These are phyloP conservation scores for Helicorthomorpha holstii DNA, from an alignment of 1,140 invertebrate genomes.

Conservation along the genomic window DNA sequence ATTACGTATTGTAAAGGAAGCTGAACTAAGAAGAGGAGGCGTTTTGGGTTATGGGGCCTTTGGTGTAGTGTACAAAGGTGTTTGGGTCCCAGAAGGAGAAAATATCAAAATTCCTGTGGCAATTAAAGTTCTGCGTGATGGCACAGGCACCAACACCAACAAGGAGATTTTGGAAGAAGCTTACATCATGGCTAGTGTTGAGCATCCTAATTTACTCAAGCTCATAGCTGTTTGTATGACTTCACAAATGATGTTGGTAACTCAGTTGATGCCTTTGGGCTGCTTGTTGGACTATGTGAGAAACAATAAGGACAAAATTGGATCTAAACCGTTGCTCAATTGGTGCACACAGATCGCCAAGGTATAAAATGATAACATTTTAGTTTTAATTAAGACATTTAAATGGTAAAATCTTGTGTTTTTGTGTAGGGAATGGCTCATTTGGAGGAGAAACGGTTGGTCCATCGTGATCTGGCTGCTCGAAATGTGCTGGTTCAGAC, in stretches of 20 bases:
- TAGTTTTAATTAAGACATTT: not conserved
- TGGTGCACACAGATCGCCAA: conserved; percentile 97
- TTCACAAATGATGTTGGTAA: conserved; percentile 92
- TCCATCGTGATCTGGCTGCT: conserved; percentile 90
- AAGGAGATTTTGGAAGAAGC: conserved; percentile 95
- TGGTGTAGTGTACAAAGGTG: conserved; percentile 92
- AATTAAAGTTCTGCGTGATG: conserved; percentile 87
- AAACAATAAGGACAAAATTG: conserved; percentile 81
- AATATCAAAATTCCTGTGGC: conserved; percentile 94
- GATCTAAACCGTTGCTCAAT: conserved; percentile 82
- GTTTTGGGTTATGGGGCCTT: conserved; percentile 95
- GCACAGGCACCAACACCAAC: conserved; percentile 65
- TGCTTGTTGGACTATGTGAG: conserved; percentile 89
- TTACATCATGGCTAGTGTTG: conserved; percentile 94
- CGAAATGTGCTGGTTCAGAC: conserved; percentile 92
- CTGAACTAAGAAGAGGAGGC: conserved; percentile 72
- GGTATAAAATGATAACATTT: conserved; percentile 26
- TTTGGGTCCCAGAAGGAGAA: conserved; percentile 91
- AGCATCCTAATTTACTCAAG: conserved; percentile 85
- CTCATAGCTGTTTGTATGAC: conserved; percentile 94
- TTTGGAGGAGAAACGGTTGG: conserved; percentile 80
- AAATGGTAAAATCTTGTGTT: not conserved
- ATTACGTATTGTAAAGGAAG: conserved; percentile 83
- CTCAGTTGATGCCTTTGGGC: conserved; percentile 90
- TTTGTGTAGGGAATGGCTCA: conserved; percentile 91